A percentile compares a stretch with the other conserved stretches of the same genome.
Evolutionary conservation across 2,113 vertebrate genomes (phyloP).

Genomic region (Odobenus rosmarus): DNA sequence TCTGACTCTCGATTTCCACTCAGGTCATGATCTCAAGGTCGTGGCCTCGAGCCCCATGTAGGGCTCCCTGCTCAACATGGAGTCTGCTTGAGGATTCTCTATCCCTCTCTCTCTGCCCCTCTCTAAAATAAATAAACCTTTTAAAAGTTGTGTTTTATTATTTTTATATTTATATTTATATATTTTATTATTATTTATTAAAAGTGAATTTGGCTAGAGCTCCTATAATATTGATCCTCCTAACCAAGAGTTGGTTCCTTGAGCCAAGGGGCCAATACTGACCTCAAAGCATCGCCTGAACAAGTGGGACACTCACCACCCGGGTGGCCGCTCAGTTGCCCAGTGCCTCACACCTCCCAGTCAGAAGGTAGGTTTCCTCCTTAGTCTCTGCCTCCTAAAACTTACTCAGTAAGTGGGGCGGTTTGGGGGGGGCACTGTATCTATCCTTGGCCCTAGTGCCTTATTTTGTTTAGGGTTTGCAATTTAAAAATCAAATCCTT

Average conservation of each 20-base stretch:
- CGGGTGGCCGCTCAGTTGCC: rapidly evolving
- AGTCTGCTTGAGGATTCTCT: not conserved
- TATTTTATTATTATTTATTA: not conserved
- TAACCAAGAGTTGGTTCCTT: not conserved
- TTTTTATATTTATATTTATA: too few species aligned
- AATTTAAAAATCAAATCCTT: not conserved
- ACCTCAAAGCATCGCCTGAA: not conserved
- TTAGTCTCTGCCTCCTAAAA: not conserved
- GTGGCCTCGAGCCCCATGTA: not conserved
- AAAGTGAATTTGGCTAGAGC: not conserved
- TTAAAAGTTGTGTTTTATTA: not conserved
- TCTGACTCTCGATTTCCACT: not conserved
- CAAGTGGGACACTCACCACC: not conserved
- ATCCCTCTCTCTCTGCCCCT: not conserved
- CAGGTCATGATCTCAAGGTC: not conserved
- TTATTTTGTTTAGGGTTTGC: not conserved
- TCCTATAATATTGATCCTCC: not conserved
- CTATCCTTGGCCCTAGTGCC: not conserved
- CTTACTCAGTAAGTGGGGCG: not conserved
- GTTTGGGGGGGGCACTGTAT: not conserved
- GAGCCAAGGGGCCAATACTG: not conserved
- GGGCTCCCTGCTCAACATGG: not conserved
- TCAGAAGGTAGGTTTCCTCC: not conserved
- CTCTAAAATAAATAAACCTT: not conserved
- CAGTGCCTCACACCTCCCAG: rapidly evolving